Evolutionary conservation across 2,888 invertebrate species (phyloP), one percentile per base, ranked within the genome.

Genomic region (Piscicola geometra): DNA sequence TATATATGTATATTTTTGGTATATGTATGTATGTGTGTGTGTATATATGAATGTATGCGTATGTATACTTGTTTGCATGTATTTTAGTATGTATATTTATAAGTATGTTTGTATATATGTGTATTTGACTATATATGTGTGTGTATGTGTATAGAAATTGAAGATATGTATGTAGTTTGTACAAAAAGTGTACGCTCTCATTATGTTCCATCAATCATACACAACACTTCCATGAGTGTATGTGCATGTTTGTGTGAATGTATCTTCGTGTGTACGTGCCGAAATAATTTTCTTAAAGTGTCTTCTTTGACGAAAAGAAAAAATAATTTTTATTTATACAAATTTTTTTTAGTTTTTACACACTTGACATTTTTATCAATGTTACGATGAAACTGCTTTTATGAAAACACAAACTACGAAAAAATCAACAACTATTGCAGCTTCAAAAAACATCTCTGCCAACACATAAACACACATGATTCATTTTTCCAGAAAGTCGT

Each of bases 1-100:
- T 15, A 41, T 25, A 60, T 74, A 66, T 66, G 68, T 75, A 25
- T 66, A n/a, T 47, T 41, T 68, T 25, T 75, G n/a, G 67, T 68
- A n/a, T 3, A 50, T 52, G 52, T 41, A 21, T n/a, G 75, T 69
- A 21, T 67, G 5, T 1, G 67, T n/a, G 33, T 67, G 35, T 64
- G 69, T 52, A 25, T 68, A 18, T 9, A 30, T 35, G 2, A 18
- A 41, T 32, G 30, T 50, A 25, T 47, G 3, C 30, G 47, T 67
- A 3, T 3, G 50, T 47, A 3, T 66, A 21, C 47, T 3, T 36
- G 15, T 33, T 15, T 70, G 15, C 36, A 21, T 70, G 21, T 72
- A 28, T 56, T 12, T 72, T 28, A 52, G 50, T 72, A 56, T 72
- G 28, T 72, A 9, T 41, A 41, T 72, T 52, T 68, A 68, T 68